Base-by-base conservation (phyloP, 2,888 invertebrate genomes). In the Volucella inanis region DNA sequence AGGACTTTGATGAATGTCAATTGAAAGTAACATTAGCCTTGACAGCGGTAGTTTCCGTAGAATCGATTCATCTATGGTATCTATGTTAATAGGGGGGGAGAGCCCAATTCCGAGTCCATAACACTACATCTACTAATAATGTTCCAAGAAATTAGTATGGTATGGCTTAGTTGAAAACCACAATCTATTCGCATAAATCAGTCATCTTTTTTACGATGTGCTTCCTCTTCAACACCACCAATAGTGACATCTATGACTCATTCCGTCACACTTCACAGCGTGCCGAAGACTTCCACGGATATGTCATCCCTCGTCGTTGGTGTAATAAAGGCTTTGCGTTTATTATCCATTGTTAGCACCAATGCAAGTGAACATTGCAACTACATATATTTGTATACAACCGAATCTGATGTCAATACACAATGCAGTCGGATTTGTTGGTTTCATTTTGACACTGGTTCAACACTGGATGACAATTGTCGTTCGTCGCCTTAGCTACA, bases 401-500 rank as follows among this genome's bases (percentile, higher is more conserved):
- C 31, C 4, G 6, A 31, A 31, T 31, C 31, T 4, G 31, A 31
- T 31, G n/a, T 47, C 10, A 31, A 52, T 15, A 52, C 61, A 52
- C 61, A 64, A 49, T 70, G 75, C 65, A 71, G 8, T 71, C 47
- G 52, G 47, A 11, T 49, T 80, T 68, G 70, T 65, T 64, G 54
- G 47, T 61, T 82, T 82, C 67, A 65, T 76, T 77, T 65, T 59
- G 76, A 82, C 82, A 82, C 76, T 59, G 81, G 75, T 70, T 75
- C 81, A 75, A 64, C 52, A 70, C 49, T 38, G 65, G 41, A 71
- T 82, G 71, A 82, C 82, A 82, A 71, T 67, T 82, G 82, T 82
- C 65, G 61, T 61, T 71, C 52, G 61, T 57, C 70, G 71, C 71
- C 65, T 72, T 45, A 45, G 52, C 59, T 31, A 38, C 65, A 47